phyloP scores from a whole-genome alignment of 2,113 vertebrate species.

The Caracal caracal region DNA sequence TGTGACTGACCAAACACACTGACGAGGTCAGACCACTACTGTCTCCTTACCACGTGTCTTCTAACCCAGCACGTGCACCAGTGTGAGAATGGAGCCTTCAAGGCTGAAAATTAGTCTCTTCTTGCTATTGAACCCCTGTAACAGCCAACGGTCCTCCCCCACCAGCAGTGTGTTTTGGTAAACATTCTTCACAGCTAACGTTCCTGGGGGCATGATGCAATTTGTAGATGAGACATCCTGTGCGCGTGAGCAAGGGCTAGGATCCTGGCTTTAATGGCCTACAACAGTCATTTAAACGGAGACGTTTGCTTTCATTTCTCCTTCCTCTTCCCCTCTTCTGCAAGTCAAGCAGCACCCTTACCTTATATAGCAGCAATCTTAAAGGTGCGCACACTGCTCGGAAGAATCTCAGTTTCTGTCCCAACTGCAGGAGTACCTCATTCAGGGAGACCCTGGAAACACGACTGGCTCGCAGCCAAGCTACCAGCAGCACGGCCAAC shows the following conservation, averaged over 20 bases:
- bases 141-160: not conserved
- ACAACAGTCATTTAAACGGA: accelerated
- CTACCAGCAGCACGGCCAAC: not conserved
- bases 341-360: not conserved
- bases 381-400: not conserved
- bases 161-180: not conserved
- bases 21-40: not conserved
- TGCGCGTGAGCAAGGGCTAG: not conserved
- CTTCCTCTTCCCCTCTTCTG: not conserved
- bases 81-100: not conserved
- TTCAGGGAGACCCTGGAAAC: not conserved
- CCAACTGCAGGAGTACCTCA: not conserved
- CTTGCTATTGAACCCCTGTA: not conserved
- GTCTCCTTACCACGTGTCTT: not conserved
- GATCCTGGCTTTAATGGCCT: not conserved
- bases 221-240: not conserved
- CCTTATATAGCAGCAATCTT: not conserved
- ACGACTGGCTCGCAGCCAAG: conserved; percentile 6
- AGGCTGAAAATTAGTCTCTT: conserved; percentile 39
- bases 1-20: not conserved
- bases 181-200: conserved; percentile 39
- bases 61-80: not conserved
- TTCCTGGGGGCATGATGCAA: conserved; percentile 18
- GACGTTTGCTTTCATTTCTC: not conserved
- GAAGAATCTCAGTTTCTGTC: not conserved